Evolutionary conservation across 2,113 vertebrate species (phyloP).

Genomic region (Silurus glanis): DNA sequence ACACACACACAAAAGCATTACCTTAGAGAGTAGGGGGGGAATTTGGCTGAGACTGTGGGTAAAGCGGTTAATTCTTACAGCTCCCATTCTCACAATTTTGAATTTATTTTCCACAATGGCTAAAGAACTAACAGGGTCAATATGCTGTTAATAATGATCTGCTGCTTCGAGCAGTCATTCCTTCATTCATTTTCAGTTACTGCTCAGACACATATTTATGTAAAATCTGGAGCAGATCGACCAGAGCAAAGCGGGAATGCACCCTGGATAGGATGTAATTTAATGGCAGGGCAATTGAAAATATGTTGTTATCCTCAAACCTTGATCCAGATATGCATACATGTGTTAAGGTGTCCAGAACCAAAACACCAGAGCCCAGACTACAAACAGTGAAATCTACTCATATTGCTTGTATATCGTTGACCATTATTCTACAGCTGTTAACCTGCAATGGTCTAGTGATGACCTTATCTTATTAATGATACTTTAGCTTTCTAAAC

Average conservation of each 20-base stretch:
- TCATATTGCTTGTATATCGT: neutral
- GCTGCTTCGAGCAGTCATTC: neutral
- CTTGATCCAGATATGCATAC: neutral
- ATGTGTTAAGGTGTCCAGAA: neutral
- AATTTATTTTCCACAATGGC: neutral
- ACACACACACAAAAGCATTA: slow-evolving; percentile 5
- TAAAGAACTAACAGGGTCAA: neutral
- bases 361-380: neutral
- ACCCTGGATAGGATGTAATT: neutral
- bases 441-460: neutral
- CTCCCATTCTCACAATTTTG: no score
- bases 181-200: neutral
- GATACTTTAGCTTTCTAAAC: neutral
- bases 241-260: neutral
- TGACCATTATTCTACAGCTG: neutral
- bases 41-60: neutral
- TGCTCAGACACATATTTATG: neutral
- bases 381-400: slow-evolving; percentile 1
- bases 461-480: neutral
- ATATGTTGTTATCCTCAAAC: neutral
- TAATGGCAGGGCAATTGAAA: neutral
- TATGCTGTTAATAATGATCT: slow-evolving; percentile 2
- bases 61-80: neutral
- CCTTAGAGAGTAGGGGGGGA: neutral
- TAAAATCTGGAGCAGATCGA: neutral